Conservation (phyloP, 1,140 invertebrate genomes). For the Anadara kagoshimensis region DNA sequence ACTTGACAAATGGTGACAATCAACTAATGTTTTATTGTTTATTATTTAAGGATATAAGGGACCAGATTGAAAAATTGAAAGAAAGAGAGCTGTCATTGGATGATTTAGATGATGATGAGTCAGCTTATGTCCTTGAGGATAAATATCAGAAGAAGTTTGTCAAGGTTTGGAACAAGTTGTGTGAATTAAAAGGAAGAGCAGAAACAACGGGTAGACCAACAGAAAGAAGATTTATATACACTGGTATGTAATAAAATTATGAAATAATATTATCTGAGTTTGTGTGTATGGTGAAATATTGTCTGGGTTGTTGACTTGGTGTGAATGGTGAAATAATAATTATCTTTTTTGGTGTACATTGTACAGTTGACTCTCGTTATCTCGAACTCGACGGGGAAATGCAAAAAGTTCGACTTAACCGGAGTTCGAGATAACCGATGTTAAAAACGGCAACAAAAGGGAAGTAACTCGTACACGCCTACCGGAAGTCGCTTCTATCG, state of each 20-base stretch:
- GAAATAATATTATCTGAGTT: not conserved
- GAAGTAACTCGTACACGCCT: too few species aligned
- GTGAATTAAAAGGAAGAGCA: constrained; percentile 61
- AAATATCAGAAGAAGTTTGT: constrained; percentile 69
- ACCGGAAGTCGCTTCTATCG: too few species aligned
- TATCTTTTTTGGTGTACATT: too few species aligned
- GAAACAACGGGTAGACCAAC: constrained; percentile 63
- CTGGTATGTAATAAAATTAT: constrained; percentile 53
- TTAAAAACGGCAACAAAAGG: too few species aligned
- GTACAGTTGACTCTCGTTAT: too few species aligned
- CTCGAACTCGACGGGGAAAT: too few species aligned
- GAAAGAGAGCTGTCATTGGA: constrained; percentile 67
- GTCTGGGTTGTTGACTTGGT: not conserved
- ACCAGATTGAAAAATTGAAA: constrained; percentile 67
- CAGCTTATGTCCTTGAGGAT: constrained; percentile 70
- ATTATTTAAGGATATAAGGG: constrained; percentile 63
- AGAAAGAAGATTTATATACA: constrained; percentile 67
- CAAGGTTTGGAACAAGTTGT: constrained; percentile 71
- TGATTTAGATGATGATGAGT: constrained; percentile 69
- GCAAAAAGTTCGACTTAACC: too few species aligned
- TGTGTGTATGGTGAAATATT: not conserved
- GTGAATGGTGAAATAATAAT: not conserved
- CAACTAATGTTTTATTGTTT: too few species aligned
- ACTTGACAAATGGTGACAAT: too few species aligned
- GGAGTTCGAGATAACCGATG: too few species aligned